Evolutionary conservation across 2,113 vertebrate genomes (phyloP).

Genomic region (Alexandromys fortis): DNA sequence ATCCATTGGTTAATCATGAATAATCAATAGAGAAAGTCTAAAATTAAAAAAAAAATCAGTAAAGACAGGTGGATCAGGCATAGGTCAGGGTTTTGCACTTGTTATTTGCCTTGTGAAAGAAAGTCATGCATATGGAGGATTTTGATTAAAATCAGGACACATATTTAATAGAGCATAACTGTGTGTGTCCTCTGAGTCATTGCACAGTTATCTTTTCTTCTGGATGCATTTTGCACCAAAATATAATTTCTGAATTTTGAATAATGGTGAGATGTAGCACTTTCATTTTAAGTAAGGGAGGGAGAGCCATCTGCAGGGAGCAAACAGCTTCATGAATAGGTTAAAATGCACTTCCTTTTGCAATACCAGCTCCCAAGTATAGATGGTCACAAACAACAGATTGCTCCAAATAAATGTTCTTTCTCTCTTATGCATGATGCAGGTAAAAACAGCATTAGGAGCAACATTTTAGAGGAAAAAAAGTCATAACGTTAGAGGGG

Average conservation of each 20-base stretch:
- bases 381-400: neutral
- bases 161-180: neutral
- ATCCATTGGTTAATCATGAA: neutral
- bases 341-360: neutral
- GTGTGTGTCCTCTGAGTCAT: neutral
- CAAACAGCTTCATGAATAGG: neutral
- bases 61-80: neutral
- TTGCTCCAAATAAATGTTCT: neutral
- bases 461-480: neutral
- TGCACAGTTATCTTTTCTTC: neutral
- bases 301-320: neutral
- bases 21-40: neutral
- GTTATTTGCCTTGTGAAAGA: neutral
- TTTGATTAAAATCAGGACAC: neutral
- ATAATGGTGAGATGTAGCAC: neutral
- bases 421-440: neutral
- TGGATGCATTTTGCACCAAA: slow-evolving; percentile 3
- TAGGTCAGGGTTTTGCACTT: neutral
- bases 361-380: neutral
- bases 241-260: slow-evolving; percentile 37
- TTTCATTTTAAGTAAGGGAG: slow-evolving; percentile 7
- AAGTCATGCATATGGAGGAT: neutral
- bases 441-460: neutral
- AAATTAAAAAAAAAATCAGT: neutral
- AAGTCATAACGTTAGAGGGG: neutral